These are phyloP conservation scores for Sylvilagus bachmani DNA, from an alignment of 2,113 vertebrate genomes.

Conservation along the genomic window DNA sequence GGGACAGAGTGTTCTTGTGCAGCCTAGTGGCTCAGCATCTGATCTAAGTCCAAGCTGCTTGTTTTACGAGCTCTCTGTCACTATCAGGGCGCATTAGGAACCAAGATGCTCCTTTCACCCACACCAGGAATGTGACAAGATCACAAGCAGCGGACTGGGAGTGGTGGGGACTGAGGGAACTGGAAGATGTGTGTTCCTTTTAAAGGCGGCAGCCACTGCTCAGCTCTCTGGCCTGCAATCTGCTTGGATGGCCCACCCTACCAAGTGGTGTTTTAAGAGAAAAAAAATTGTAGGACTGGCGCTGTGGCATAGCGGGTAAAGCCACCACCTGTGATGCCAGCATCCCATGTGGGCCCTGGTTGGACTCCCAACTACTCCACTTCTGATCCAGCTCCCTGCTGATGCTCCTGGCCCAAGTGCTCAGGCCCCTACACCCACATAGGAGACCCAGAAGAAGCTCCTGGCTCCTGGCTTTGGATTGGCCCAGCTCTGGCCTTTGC, in stretches of 20 bases:
- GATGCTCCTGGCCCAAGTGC: too few species aligned
- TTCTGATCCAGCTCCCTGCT: too few species aligned
- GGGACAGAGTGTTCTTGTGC: not conserved
- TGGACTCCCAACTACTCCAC: too few species aligned
- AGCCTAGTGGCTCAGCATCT: not conserved
- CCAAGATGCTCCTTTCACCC: not conserved
- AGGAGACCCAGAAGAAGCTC: too few species aligned
- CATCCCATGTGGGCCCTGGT: too few species aligned
- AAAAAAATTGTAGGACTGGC: too few species aligned
- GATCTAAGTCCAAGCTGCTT: not conserved
- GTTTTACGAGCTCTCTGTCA: conserved; percentile 57
- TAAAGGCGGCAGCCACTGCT: not conserved
- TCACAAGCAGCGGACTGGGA: not conserved
- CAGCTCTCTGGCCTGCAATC: not conserved
- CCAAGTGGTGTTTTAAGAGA: not conserved
- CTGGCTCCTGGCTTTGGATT: too few species aligned
- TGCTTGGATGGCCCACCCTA: not conserved
- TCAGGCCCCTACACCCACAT: too few species aligned
- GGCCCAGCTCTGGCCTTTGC: too few species aligned
- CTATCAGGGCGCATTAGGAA: conserved; percentile 29
- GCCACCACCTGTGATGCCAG: too few species aligned
- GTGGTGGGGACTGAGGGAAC: not conserved
- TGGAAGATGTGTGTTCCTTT: not conserved
- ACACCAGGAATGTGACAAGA: conserved; percentile 7
- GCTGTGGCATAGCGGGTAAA: too few species aligned